phyloP scores from a whole-genome alignment of 2,797 vertebrate species.

The Chelidonichthys spinosus region DNA sequence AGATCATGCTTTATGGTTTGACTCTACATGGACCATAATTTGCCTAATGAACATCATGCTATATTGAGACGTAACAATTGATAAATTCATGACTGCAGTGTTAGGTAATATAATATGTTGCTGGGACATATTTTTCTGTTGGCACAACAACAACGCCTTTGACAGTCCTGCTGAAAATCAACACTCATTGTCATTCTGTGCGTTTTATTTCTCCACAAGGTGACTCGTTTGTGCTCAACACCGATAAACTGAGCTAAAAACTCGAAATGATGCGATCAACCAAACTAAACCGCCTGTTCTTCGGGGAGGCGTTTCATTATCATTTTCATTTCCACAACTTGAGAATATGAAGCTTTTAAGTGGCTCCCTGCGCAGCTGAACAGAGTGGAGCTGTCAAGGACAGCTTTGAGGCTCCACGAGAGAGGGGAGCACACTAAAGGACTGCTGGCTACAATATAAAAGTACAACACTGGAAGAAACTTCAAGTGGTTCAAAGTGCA shows the following conservation, averaged over 20 bases:
- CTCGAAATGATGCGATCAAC: not conserved
- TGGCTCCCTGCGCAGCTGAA: slow-evolving; percentile 8
- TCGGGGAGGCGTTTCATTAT: not conserved
- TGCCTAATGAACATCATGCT: too few relatives aligned
- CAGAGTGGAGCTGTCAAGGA: slow-evolving; percentile 23
- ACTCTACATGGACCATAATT: too few relatives aligned
- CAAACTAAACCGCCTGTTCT: not conserved
- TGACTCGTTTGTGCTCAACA: too few relatives aligned
- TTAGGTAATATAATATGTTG: too few relatives aligned
- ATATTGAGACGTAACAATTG: too few relatives aligned
- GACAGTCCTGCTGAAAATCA: too few relatives aligned
- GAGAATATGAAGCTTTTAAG: slow-evolving; percentile 15
- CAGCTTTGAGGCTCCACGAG: slow-evolving; percentile 17
- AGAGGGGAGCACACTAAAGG: slow-evolving; percentile 20
- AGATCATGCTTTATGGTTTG: too few relatives aligned
- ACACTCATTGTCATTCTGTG: too few relatives aligned
- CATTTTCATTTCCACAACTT: not conserved
- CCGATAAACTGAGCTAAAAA: not conserved
- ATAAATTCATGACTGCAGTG: too few relatives aligned
- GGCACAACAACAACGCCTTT: too few relatives aligned
- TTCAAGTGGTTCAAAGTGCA: slow-evolving; percentile 36
- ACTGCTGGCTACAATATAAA: slow-evolving; percentile 14
- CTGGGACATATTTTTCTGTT: too few relatives aligned
- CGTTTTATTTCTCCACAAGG: not conserved
- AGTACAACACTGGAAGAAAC: slow-evolving; percentile 21